Percentiles rank a stretch among this genome's conserved stretches.
Evolutionary conservation across 2,113 vertebrate species (phyloP).

Genomic region (Chionis minor): DNA sequence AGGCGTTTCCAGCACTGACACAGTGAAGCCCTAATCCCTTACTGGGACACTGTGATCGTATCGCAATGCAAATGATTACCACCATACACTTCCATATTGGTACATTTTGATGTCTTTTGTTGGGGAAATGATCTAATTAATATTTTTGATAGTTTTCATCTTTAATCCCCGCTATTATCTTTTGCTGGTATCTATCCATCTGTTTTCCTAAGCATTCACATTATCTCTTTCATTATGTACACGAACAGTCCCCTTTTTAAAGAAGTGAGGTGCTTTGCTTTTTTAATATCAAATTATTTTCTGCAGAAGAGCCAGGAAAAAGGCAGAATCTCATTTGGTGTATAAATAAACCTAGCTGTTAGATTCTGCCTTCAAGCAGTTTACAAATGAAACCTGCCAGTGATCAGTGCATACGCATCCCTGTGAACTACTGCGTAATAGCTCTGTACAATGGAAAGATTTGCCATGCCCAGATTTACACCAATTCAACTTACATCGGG

Average conservation of each 20-base stretch:
- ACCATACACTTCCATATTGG: not conserved
- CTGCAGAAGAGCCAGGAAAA: not conserved
- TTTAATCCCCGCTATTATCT: constrained; percentile 18
- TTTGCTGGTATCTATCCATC: not conserved
- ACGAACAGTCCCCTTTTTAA: not conserved
- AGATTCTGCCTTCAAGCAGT: not conserved
- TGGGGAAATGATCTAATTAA: constrained; percentile 39
- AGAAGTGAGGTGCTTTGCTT: not conserved
- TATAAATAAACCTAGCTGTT: not conserved
- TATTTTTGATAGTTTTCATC: constrained; percentile 42
- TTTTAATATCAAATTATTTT: not conserved
- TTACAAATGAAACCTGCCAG: not conserved
- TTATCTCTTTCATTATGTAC: not conserved
- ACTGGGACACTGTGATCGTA: not conserved
- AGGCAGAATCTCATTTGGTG: not conserved
- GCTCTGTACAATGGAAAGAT: not conserved
- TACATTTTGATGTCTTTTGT: constrained; percentile 23
- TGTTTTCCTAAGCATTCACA: not conserved
- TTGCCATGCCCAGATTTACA: not conserved
- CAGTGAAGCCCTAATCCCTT: constrained; percentile 3
- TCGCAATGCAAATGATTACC: constrained; percentile 19
- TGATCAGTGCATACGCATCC: not conserved
- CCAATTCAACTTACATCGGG: not conserved
- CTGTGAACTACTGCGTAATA: not conserved
- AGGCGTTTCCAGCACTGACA: not conserved